Evolutionary conservation across 2,113 vertebrate genomes (phyloP), one percentile per base, ranked within the genome.

Genomic region (Alouatta palliata): DNA sequence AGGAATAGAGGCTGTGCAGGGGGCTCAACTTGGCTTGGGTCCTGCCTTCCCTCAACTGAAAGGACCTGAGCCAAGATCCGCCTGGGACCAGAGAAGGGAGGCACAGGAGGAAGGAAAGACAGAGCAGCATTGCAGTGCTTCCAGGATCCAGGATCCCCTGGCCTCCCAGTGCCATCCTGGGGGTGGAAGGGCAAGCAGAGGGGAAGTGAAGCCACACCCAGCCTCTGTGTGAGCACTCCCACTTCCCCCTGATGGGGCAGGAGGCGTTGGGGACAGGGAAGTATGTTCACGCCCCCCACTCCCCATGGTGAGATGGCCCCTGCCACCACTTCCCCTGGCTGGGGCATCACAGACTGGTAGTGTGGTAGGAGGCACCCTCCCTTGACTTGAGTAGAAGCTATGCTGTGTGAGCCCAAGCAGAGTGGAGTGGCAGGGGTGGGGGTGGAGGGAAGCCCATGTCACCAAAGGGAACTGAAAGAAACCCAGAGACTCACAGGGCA

Each of bases 381-480:
- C 58, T 35, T 13, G 45, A 40, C 71, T 83, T 54, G 4, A 43
- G 87, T 14, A 49, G 71, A 88, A 86, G 61, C 93, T 40, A 37
- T 10, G 11, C 23, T n/a, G 32, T 23, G 17, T 9, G n/a, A 76
- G 25, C 4, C 8, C 19, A 11, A 13, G 64, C 23, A 30, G 52
- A 49, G 52, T n/a, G 49, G 84, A 17, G 35, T 70, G 32, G 35
- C 35, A 20, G 68, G 35, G 8, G 19, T 16, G 23, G 23, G 43
- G 30, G 47, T 19, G 73, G 13, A 68, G 70, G 61, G 66, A 95
- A 95, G 77, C 81, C 81, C 5, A 2, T 49, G 56, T 71, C 79
- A 71, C 76, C 80, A 94, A 80, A 92, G 61, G 96, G 96, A 98
- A 98, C 97, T 19, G 97, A 98, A 97, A 97, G 84, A 90, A 93